phyloP scores from a whole-genome alignment of 2,888 invertebrate genomes.

The Caenorhabditis sp. region DNA sequence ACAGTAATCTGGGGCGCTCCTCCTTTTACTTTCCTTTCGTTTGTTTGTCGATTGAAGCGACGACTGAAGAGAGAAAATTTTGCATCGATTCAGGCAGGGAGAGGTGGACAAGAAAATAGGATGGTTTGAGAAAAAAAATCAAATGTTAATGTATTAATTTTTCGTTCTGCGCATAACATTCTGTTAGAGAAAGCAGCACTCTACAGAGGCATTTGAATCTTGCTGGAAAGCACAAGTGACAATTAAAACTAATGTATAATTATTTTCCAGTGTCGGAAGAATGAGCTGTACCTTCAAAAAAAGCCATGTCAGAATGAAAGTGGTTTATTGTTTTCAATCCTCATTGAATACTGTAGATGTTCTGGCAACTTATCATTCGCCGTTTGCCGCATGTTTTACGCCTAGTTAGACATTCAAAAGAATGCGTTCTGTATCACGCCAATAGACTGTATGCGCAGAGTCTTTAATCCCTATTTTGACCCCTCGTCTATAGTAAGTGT shows the following conservation, averaged over 20 bases:
- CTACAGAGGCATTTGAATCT: no score
- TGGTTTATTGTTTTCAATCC: no score
- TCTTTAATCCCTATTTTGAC: constrained; percentile 22
- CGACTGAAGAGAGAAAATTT: constrained; percentile 15
- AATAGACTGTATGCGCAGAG: not conserved
- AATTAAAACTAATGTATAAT: no score
- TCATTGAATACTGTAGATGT: no score
- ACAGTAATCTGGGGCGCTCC: constrained; percentile 16
- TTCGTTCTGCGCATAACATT: no score
- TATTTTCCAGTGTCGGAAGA: no score
- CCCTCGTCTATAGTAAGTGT: constrained; percentile 17
- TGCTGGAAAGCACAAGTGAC: no score
- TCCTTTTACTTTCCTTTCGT: constrained; percentile 4
- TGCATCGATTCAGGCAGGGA: constrained; percentile 2
- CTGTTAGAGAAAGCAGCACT: no score
- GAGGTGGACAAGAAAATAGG: not conserved
- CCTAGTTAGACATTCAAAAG: constrained; percentile 40
- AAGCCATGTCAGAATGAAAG: no score
- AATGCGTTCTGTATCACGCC: not conserved
- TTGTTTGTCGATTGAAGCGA: constrained; percentile 49
- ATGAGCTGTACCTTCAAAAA: no score
- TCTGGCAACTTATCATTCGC: no score
- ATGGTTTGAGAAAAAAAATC: constrained; percentile 7
- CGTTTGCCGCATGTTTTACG: constrained; percentile 10
- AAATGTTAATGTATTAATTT: no score